phyloP scores from a whole-genome alignment of 2,888 invertebrate species.

The Nymphalis polychloros region DNA sequence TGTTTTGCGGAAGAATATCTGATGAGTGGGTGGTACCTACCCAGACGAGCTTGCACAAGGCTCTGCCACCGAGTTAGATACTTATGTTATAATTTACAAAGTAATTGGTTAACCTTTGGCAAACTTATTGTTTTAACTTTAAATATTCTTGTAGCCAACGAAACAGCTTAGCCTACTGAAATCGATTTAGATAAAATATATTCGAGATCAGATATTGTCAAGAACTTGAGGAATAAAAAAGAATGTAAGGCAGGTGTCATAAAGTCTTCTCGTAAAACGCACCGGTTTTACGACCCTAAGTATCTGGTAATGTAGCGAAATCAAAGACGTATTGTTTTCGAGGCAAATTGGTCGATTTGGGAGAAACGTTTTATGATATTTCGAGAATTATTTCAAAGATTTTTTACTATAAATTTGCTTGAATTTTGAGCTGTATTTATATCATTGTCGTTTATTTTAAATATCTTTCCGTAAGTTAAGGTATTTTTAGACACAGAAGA shows the following conservation, averaged over 20 bases:
- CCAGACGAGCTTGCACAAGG: too few species aligned
- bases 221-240: constrained; percentile 11
- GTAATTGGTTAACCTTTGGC: too few species aligned
- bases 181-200: not conserved
- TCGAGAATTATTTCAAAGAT: not conserved
- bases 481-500: too few species aligned
- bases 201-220: constrained; percentile 3
- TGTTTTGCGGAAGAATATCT: too few species aligned
- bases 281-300: constrained; percentile 23
- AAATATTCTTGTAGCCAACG: too few species aligned
- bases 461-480: too few species aligned
- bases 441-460: too few species aligned
- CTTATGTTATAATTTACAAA: too few species aligned
- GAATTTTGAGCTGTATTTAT: too few species aligned
- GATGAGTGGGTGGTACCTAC: too few species aligned
- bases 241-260: constrained; percentile 26
- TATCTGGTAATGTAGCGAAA: constrained; percentile 25
- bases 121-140: too few species aligned
- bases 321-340: constrained; percentile 23
- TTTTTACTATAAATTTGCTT: constrained; percentile 1
- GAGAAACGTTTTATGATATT: constrained; percentile 22
- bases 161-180: not conserved
- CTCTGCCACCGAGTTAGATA: too few species aligned
- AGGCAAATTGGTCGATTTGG: constrained; percentile 17
- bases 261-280: constrained; percentile 29